Conservation (phyloP, 2,113 vertebrate genomes). For the Lichenostomus cassidix region DNA sequence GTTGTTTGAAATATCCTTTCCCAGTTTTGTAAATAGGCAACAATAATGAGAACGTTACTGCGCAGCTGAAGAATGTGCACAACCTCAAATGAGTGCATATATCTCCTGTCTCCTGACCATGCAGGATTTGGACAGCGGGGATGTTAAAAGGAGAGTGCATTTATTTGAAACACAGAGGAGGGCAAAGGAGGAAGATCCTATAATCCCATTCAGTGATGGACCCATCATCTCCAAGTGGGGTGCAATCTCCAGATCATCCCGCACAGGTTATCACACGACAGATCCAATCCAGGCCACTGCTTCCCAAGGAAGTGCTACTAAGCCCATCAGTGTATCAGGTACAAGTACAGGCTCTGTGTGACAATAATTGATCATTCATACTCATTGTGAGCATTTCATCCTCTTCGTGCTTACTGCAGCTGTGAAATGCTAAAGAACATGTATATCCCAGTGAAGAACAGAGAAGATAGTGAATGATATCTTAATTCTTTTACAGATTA, state of each 20-base stretch:
- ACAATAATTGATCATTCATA: background rate
- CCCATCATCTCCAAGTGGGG: conserved; percentile 99
- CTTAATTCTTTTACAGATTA: conserved; percentile 79
- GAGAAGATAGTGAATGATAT: background rate
- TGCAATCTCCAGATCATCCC: conserved; percentile 92
- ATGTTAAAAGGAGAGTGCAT: conserved; percentile 85
- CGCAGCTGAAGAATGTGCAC: background rate
- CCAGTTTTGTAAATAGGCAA: background rate
- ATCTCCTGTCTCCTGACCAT: background rate
- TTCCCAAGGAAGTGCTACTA: conserved; percentile 89
- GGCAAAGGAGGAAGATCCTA: conserved; percentile 93
- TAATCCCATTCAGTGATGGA: conserved; percentile 94
- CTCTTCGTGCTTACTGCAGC: background rate
- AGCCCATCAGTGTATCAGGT: conserved; percentile 94
- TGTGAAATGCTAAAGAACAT: background rate
- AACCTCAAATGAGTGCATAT: background rate
- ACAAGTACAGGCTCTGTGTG: background rate
- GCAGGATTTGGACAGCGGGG: conserved; percentile 84
- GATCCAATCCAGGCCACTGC: conserved; percentile 94
- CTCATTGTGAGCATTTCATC: background rate
- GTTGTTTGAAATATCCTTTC: background rate
- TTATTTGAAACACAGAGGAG: conserved; percentile 88
- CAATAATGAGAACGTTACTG: background rate
- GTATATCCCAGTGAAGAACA: background rate
- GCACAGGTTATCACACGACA: conserved; percentile 91